Conservation (phyloP, 1,140 invertebrate species). For the Brachystomella parvula region DNA sequence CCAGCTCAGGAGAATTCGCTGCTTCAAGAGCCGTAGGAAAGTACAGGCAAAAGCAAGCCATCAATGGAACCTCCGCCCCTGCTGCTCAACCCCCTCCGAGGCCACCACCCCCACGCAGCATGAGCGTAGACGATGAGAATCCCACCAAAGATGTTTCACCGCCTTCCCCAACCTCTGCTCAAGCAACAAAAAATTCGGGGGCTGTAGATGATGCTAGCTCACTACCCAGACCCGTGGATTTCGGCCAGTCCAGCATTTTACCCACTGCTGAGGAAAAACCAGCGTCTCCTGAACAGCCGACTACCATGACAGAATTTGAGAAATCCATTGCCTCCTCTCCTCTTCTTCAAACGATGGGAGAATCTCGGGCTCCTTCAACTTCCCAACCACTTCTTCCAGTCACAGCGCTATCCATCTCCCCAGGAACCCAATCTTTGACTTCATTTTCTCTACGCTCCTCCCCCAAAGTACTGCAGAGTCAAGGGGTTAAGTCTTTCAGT, state of each 20-base stretch:
- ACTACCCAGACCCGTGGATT: conserved; percentile 7
- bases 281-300: not conserved
- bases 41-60: conserved; percentile 64
- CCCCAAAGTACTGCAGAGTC: conserved; percentile 23
- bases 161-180: not conserved
- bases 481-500: conserved; percentile 25
- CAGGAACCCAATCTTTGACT: conserved; percentile 16
- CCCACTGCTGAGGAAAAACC: not conserved
- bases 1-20: conserved; percentile 59
- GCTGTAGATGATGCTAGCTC: not conserved
- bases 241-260: not conserved
- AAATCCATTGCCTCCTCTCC: conserved; percentile 17
- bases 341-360: conserved; percentile 19
- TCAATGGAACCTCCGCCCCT: conserved; percentile 42
- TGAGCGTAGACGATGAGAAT: conserved; percentile 9
- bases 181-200: not conserved
- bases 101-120: conserved; percentile 29
- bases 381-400: not conserved
- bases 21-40: conserved; percentile 72
- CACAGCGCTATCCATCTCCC: conserved; percentile 12
- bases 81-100: conserved; percentile 26
- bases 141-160: not conserved
- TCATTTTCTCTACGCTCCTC: conserved; percentile 23
- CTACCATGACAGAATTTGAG: conserved; percentile 16
- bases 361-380: not conserved